phyloP scores from a whole-genome alignment of 2,113 vertebrate species.

The Sinocyclocheilus anshuiensis region DNA sequence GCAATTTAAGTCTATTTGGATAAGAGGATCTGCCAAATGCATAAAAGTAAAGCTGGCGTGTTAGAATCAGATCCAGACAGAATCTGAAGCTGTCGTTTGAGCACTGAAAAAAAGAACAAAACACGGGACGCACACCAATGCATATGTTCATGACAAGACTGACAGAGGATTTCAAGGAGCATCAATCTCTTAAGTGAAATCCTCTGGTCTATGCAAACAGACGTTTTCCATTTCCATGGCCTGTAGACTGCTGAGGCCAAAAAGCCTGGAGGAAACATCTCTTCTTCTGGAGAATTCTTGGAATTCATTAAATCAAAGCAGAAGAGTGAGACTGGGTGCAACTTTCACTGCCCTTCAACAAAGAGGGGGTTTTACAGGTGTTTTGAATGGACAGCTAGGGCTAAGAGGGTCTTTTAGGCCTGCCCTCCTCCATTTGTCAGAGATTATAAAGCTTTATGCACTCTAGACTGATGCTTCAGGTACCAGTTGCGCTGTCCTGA shows the following conservation, averaged over 20 bases:
- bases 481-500: background rate
- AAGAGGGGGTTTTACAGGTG: background rate
- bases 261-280: slow-evolving; percentile 25
- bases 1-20: background rate
- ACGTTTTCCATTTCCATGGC: slow-evolving; percentile 19
- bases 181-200: slow-evolving; percentile 34
- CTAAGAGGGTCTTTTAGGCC: background rate
- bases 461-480: background rate
- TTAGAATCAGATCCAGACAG: background rate
- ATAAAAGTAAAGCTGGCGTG: background rate
- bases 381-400: slow-evolving; percentile 1
- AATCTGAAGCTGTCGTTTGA: background rate
- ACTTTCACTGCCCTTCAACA: background rate
- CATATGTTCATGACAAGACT: slow-evolving; percentile 24
- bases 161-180: slow-evolving; percentile 24
- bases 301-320: slow-evolving; percentile 6
- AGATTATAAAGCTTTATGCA: background rate
- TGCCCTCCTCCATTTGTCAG: background rate
- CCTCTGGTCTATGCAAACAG: slow-evolving; percentile 14
- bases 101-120: background rate
- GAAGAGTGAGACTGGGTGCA: background rate
- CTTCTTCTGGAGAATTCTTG: slow-evolving; percentile 11
- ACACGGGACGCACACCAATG: background rate
- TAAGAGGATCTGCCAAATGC: slow-evolving; percentile 8
- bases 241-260: slow-evolving; percentile 5